These are phyloP conservation scores for Diploscapter pachys DNA, from an alignment of 1,140 invertebrate species.

Conservation along the genomic window DNA sequence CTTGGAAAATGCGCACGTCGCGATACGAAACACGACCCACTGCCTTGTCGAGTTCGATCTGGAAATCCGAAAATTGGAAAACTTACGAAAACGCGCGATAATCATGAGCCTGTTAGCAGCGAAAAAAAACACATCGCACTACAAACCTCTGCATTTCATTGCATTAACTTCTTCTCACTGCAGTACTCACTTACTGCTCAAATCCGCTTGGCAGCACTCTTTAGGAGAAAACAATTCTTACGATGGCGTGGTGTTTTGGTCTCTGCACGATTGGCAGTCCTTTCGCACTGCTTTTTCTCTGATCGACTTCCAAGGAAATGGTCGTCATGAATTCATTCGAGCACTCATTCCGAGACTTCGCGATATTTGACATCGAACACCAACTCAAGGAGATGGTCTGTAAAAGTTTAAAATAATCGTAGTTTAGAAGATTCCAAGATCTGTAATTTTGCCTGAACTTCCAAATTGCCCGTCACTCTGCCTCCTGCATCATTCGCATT, in stretches of 20 bases:
- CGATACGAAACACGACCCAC: constrained; percentile 84
- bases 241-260: no score
- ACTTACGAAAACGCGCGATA: no score
- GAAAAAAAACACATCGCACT: no score
- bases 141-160: no score
- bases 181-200: no score
- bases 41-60: constrained; percentile 69
- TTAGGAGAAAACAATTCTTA: no score
- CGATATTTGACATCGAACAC: constrained; percentile 50
- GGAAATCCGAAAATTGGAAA: no score
- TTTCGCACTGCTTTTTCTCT: no score
- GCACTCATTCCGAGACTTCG: constrained; percentile 38
- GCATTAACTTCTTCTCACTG: no score
- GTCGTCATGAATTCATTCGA: constrained; percentile 46
- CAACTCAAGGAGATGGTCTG: constrained; percentile 42
- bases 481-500: constrained; percentile 66
- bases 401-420: constrained; percentile 21
- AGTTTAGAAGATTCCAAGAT: background rate
- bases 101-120: no score
- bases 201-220: no score
- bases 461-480: constrained; percentile 60
- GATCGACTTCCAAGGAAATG: constrained; percentile 16
- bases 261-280: no score
- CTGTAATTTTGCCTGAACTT: constrained; percentile 49
- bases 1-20: constrained; percentile 74